These are phyloP conservation scores for Ophioninae sp. DNA, from an alignment of 2,888 invertebrate genomes.

Conservation along the genomic window DNA sequence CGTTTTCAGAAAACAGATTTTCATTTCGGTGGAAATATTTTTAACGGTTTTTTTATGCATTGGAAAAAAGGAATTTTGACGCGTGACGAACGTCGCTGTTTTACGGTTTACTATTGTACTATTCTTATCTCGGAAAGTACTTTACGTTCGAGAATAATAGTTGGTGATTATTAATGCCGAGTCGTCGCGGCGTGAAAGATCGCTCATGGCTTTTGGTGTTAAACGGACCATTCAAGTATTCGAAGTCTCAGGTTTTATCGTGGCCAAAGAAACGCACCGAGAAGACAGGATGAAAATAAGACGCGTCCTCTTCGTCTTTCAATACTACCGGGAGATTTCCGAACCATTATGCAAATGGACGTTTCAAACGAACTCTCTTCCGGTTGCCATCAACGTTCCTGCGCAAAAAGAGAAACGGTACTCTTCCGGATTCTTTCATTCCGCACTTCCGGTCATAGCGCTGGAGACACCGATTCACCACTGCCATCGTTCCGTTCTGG, in stretches of 20 bases:
- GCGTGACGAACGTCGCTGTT: background rate
- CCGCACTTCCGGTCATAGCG: conserved; percentile 57
- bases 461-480: conserved; percentile 30
- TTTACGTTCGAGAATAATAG: conserved; percentile 3
- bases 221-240: conserved; percentile 31
- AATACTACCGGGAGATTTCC: conserved; percentile 54
- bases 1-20: no score
- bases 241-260: conserved; percentile 22
- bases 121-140: background rate
- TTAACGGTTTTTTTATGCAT: background rate
- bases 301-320: conserved; percentile 40
- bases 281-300: conserved; percentile 37
- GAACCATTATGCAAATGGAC: conserved; percentile 62
- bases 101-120: background rate
- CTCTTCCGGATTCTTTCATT: conserved; percentile 58
- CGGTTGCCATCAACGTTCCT: conserved; percentile 26
- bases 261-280: conserved; percentile 5
- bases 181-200: conserved; percentile 9
- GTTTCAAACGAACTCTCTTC: conserved; percentile 52
- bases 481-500: conserved; percentile 24
- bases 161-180: conserved; percentile 39
- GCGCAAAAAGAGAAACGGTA: conserved; percentile 18
- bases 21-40: background rate
- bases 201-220: conserved; percentile 28
- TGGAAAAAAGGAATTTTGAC: background rate